Conservation (phyloP, 2,113 vertebrate genomes). For the Blennius ocellaris region DNA sequence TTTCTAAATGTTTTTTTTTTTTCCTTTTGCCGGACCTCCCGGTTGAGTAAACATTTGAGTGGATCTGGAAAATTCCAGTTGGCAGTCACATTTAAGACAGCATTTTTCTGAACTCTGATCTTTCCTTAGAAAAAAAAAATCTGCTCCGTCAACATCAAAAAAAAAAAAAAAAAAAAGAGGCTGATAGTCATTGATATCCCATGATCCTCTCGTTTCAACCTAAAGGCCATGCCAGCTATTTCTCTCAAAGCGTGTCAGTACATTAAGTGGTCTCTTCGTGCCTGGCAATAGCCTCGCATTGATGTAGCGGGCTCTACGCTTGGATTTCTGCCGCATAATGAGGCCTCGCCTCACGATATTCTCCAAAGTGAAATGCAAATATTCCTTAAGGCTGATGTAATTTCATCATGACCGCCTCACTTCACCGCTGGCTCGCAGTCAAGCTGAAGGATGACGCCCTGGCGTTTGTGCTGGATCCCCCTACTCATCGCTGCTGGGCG, state of each 20-base stretch:
- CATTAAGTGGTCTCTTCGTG: conserved; percentile 44
- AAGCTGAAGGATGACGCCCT: conserved; percentile 47
- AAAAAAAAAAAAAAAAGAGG: not conserved
- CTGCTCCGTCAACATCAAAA: conserved; percentile 26
- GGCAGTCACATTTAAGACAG: no score
- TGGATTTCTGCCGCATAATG: conserved; percentile 76
- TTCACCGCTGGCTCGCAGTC: conserved; percentile 56
- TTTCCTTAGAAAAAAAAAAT: conserved; percentile 29
- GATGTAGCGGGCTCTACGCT: conserved; percentile 61
- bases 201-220: conserved; percentile 36
- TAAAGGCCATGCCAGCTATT: conserved; percentile 51
- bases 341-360: conserved; percentile 71
- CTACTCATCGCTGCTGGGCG: conserved; percentile 48
- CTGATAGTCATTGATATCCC: conserved; percentile 56
- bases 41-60: conserved; percentile 7
- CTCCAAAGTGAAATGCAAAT: conserved; percentile 74
- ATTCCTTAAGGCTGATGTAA: conserved; percentile 71
- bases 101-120: conserved; percentile 28
- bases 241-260: conserved; percentile 52
- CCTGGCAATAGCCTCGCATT: conserved; percentile 55
- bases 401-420: conserved; percentile 70
- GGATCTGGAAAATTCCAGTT: not conserved
- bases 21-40: not conserved
- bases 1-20: not conserved
- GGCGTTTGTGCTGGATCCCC: no score